phyloP scores from a whole-genome alignment of 2,113 vertebrate genomes.

The Plotosus lineatus region DNA sequence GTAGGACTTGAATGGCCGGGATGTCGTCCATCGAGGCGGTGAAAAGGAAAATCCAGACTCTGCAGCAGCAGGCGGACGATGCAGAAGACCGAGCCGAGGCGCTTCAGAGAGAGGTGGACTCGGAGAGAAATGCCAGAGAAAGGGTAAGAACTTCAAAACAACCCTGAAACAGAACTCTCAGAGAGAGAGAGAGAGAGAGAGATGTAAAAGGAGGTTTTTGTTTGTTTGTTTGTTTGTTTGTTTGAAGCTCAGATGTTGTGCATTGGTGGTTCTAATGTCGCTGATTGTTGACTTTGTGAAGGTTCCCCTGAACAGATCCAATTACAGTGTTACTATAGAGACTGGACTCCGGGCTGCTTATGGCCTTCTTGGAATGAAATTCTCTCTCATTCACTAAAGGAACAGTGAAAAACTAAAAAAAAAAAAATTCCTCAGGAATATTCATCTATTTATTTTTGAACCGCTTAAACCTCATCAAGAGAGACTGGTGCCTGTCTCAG shows the following conservation, averaged over 20 bases:
- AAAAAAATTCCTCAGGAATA: background rate
- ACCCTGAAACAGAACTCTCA: background rate
- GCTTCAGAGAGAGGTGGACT: slow-evolving; percentile 75
- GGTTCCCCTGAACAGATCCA: slow-evolving; percentile 7
- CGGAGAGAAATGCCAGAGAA: slow-evolving; percentile 74
- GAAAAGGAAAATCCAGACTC: slow-evolving; percentile 80
- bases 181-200: background rate
- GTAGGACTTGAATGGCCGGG: slow-evolving; percentile 57
- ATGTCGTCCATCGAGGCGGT: slow-evolving; percentile 77
- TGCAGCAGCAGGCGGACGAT: slow-evolving; percentile 80
- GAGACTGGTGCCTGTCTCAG: too few species aligned
- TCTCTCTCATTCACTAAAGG: background rate
- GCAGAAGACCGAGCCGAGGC: slow-evolving; percentile 78
- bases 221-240: background rate
- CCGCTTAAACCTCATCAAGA: too few species aligned
- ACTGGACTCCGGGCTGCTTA: background rate
- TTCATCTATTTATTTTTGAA: too few species aligned
- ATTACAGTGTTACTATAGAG: slow-evolving; percentile 43
- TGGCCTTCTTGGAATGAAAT: background rate
- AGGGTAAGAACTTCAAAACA: slow-evolving; percentile 65
- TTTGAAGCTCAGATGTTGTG: background rate
- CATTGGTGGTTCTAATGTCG: background rate
- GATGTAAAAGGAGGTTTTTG: background rate
- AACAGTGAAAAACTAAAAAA: background rate
- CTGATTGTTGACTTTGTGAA: background rate